Conservation (phyloP, 2,113 vertebrate species). For the Gobius niger region DNA sequence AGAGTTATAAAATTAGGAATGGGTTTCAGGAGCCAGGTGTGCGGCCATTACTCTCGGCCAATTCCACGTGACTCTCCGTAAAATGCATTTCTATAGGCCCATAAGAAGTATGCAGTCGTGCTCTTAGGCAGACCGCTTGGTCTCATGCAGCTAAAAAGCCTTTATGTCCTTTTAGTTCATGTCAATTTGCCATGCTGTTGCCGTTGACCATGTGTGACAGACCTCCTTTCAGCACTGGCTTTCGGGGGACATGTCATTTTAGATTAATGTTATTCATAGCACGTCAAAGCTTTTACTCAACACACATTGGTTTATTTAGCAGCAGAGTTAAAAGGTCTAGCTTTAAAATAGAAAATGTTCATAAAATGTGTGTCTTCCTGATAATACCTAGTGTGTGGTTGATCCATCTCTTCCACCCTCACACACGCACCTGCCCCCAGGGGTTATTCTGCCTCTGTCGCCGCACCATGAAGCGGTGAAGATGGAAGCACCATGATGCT, state of each 20-base stretch:
- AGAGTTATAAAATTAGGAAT: conserved; percentile 20
- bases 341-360: not conserved
- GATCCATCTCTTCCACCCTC: not conserved
- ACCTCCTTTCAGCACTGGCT: conserved; percentile 27
- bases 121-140: conserved; percentile 39
- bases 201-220: conserved; percentile 58
- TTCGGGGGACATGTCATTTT: conserved; percentile 12
- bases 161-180: conserved; percentile 50
- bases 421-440: conserved; percentile 10
- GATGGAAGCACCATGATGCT: conserved; percentile 21
- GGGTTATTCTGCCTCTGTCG: conserved; percentile 28
- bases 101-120: conserved; percentile 21
- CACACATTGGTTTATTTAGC: not conserved
- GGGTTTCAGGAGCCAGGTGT: too few relatives aligned
- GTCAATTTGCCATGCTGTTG: conserved; percentile 44
- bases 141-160: conserved; percentile 40
- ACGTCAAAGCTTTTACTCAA: not conserved
- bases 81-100: conserved; percentile 14
- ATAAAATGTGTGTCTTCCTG: not conserved
- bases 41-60: too few relatives aligned
- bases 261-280: conserved; percentile 21
- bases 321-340: not conserved
- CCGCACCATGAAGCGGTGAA: conserved; percentile 16
- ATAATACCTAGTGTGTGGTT: not conserved
- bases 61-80: not conserved